Evolutionary conservation across 2,797 vertebrate genomes (phyloP).

Genomic region (Crypturellus tataupa): DNA sequence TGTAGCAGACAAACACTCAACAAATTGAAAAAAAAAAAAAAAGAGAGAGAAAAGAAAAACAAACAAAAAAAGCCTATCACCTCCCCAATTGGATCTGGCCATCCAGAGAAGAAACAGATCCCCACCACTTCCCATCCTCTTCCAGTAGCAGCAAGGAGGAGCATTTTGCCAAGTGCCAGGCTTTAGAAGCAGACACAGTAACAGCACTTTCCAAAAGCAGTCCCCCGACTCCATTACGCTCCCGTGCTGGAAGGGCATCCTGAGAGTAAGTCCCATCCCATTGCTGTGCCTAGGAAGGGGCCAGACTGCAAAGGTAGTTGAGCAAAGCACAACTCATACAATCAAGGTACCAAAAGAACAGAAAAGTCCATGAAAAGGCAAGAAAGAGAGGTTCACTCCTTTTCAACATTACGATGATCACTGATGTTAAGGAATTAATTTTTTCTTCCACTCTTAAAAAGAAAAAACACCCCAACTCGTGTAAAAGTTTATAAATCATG

Average conservation of each 20-base stretch:
- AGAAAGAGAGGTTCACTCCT: not conserved
- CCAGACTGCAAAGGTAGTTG: not conserved
- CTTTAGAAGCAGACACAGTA: rapidly evolving
- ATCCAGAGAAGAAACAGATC: not conserved
- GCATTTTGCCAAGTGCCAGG: not conserved
- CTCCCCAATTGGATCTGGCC: not conserved
- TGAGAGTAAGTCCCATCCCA: not conserved
- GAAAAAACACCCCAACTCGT: too few relatives aligned
- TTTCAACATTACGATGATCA: not conserved
- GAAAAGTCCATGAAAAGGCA: not conserved
- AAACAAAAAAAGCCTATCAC: not conserved
- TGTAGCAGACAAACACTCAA: not conserved
- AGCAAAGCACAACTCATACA: not conserved
- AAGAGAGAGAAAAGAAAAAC: too few relatives aligned
- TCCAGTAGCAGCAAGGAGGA: not conserved
- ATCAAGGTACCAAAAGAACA: not conserved
- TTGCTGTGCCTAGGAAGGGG: not conserved
- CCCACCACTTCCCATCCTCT: not conserved
- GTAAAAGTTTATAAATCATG: not conserved
- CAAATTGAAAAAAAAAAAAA: not conserved
- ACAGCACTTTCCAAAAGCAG: not conserved
- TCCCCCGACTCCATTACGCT: not conserved
- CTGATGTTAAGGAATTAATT: not conserved
- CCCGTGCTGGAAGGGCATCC: not conserved
- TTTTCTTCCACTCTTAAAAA: not conserved